A percentile compares a stretch with the other conserved stretches of the same genome.
These are phyloP conservation scores for Branchinecta lindahli DNA, from an alignment of 1,140 invertebrate species.

Conservation along the genomic window DNA sequence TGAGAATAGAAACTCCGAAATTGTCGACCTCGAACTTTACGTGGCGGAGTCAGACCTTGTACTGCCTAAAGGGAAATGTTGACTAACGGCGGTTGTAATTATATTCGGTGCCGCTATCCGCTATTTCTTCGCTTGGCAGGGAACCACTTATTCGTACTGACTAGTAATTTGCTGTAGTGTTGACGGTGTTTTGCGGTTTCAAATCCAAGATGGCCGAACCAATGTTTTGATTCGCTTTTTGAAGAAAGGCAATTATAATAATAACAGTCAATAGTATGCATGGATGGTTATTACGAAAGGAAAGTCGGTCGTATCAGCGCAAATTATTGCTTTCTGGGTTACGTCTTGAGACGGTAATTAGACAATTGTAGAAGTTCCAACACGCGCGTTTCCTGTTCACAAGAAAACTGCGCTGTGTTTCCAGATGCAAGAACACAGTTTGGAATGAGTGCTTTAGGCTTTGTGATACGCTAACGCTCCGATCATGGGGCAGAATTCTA, in stretches of 20 bases:
- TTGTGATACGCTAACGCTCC: no score
- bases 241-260: not conserved
- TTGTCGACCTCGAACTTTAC: not conserved
- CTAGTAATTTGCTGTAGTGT: not conserved
- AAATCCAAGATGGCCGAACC: not conserved
- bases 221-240: constrained; percentile 7
- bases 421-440: no score
- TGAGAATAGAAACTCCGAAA: not conserved
- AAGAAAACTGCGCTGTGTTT: no score
- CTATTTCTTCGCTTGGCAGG: constrained; percentile 6
- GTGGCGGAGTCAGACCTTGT: not conserved
- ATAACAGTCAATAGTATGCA: not conserved
- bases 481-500: no score
- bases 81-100: not conserved
- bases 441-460: no score
- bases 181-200: constrained; percentile 2
- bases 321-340: no score
- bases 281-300: no score
- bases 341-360: no score
- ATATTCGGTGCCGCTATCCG: not conserved
- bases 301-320: no score
- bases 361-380: no score
- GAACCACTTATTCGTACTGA: not conserved
- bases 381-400: no score
- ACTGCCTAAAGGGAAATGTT: not conserved